Percentiles rank a stretch among this genome's conserved stretches.
Evolutionary conservation across 2,888 invertebrate species (phyloP).

Genomic region (Dynastes maya): DNA sequence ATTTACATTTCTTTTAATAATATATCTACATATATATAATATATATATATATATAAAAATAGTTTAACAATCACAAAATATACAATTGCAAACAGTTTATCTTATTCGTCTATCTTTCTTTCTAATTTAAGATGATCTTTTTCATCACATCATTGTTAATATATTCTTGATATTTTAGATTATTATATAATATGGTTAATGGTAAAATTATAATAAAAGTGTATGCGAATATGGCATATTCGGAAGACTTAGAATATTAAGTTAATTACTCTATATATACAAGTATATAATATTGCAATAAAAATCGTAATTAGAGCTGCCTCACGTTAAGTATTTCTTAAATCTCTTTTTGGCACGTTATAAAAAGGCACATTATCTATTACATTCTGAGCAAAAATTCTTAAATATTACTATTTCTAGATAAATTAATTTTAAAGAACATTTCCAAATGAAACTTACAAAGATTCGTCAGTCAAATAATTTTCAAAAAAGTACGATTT

Average conservation of each 20-base stretch:
- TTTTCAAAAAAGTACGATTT: neutral
- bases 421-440: conserved; percentile 4
- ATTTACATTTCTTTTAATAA: conserved; percentile 32
- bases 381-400: conserved; percentile 29
- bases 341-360: conserved; percentile 38
- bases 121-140: conserved; percentile 29
- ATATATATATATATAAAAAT: conserved; percentile 44
- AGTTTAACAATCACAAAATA: conserved; percentile 44
- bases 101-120: neutral
- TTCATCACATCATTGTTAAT: conserved; percentile 15
- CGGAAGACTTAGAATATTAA: conserved; percentile 39
- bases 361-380: conserved; percentile 35
- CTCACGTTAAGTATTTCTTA: conserved; percentile 35
- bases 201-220: conserved; percentile 18
- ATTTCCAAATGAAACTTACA: conserved; percentile 5
- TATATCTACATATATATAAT: conserved; percentile 38
- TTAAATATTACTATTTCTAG: neutral
- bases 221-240: conserved; percentile 40
- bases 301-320: conserved; percentile 34
- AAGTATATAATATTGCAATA: conserved; percentile 40
- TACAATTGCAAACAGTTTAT: conserved; percentile 41
- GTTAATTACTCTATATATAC: neutral
- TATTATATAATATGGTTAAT: conserved; percentile 11
- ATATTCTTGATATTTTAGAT: conserved; percentile 1
- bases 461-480: neutral